Base-by-base conservation (phyloP, 2,797 vertebrate genomes). In the Hyperoplus immaculatus region DNA sequence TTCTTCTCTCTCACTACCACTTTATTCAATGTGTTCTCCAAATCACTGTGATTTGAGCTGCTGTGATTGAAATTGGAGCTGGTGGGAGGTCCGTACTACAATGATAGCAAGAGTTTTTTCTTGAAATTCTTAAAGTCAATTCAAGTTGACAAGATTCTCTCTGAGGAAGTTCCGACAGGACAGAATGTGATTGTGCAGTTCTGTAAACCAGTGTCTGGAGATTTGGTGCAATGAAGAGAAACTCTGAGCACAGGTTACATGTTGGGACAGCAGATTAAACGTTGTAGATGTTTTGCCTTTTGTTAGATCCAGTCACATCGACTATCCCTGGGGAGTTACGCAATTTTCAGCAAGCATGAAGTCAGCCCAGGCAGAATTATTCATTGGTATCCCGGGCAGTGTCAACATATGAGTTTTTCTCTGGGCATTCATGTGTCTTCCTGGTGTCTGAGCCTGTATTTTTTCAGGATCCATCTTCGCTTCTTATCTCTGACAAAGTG, bases 51-150 rank as follows among this genome's bases (percentile, higher is more conserved):
- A 59, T 77, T 72, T 73, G 41, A 79, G 59, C 50, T 8, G 15
- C 51, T 73, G 61, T 49, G 72, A 74, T 61, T 82, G 82, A 72
- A 83, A 80, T 43, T 69, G 59, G 50, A 74, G 55, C 70, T 7
- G 15, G n/a, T 29, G 42, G 47, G 49, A 59, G 67, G 62, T 11
- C 4, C 13, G 43, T 46, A 66, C 41, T 54, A 77, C 16, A 55
- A 1, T 59, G 21, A 74, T 16, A 38, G 62, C 12, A 72, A 69
- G 54, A 12, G 4, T 18, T 11, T 1, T 36, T 53, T 49, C 59
- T 55, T 55, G 11, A 3, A 38, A 13, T 69, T 68, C 11, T 58
- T 68, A 3, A 61, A 59, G 21, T 1, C 18, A 18, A 5, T 66
- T 58, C n/a, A 62, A 58, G 18, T 42, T 13, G 42, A 50, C 7